Conservation (phyloP, 2,888 invertebrate species). For the Uloborus plumipes region DNA sequence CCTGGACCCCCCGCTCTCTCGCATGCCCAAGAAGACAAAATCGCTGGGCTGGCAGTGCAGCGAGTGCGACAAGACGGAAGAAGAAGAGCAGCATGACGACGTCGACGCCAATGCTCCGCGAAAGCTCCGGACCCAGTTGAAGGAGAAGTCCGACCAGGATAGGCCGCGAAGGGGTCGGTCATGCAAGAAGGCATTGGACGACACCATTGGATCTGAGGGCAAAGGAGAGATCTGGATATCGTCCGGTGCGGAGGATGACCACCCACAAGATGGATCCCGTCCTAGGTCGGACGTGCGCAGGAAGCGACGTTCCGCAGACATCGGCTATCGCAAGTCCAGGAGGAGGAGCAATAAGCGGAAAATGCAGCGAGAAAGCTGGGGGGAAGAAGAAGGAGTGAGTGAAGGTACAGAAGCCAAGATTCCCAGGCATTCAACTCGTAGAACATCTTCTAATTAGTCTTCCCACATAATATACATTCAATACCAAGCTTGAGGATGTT, state of each 20-base stretch:
- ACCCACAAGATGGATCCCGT: constrained; percentile 29
- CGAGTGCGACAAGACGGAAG: constrained; percentile 65
- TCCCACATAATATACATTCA: too few species aligned
- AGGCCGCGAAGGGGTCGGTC: constrained; percentile 47
- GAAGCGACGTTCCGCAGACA: constrained; percentile 50
- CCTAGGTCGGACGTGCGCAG: constrained; percentile 28
- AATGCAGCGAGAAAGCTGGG: constrained; percentile 45
- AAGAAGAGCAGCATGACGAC: constrained; percentile 58
- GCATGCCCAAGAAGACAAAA: constrained; percentile 96
- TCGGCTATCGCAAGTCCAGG: constrained; percentile 56
- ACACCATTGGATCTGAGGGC: constrained; percentile 42
- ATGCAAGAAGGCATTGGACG: constrained; percentile 50
- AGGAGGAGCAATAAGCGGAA: constrained; percentile 44
- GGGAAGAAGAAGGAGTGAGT: constrained; percentile 28
- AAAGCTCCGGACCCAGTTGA: constrained; percentile 49
- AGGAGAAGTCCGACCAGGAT: constrained; percentile 40
- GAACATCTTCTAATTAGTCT: constrained; percentile 36
- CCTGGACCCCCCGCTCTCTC: constrained; percentile 90
- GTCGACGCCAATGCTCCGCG: constrained; percentile 62
- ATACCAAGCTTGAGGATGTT: too few species aligned
- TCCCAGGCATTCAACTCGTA: constrained; percentile 50
- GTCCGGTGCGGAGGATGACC: constrained; percentile 58
- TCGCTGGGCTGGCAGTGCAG: constrained; percentile 84
- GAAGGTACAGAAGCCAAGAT: constrained; percentile 46
- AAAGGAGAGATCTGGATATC: constrained; percentile 59